phyloP scores from a whole-genome alignment of 2,888 invertebrate species.

The Cheilosia soror region DNA sequence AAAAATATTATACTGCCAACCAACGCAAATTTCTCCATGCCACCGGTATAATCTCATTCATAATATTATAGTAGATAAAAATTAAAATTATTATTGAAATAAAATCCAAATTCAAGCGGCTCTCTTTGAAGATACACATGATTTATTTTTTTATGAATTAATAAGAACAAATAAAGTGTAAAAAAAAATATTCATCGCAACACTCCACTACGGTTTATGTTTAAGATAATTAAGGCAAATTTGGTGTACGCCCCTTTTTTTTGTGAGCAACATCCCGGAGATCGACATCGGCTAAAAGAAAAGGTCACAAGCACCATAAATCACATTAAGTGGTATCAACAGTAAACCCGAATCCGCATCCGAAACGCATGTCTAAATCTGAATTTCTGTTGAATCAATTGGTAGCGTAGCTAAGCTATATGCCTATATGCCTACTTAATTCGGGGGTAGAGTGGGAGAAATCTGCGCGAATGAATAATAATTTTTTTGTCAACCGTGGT shows the following conservation, averaged over 20 bases:
- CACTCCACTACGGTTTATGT: slow-evolving; percentile 11
- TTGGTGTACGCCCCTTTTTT: slow-evolving; percentile 60
- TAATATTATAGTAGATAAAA: slow-evolving; percentile 22
- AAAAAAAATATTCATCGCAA: slow-evolving; percentile 38
- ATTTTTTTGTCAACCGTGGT: slow-evolving; percentile 45
- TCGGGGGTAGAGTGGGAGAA: slow-evolving; percentile 46
- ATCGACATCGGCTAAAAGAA: slow-evolving; percentile 3
- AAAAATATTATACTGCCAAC: neutral
- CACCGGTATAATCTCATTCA: slow-evolving; percentile 39
- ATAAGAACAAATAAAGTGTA: slow-evolving; percentile 48
- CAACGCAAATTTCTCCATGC: slow-evolving; percentile 20
- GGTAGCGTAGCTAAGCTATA: too few species aligned
- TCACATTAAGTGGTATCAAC: slow-evolving; percentile 47
- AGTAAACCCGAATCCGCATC: neutral
- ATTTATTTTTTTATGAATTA: neutral
- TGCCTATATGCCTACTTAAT: too few species aligned
- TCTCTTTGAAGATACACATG: neutral
- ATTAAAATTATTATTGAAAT: neutral
- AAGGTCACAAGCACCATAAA: slow-evolving; percentile 69
- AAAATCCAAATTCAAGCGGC: slow-evolving; percentile 15
- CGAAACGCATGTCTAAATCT: neutral
- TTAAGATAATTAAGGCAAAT: slow-evolving; percentile 9
- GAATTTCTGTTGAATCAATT: neutral
- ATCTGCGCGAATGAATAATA: slow-evolving; percentile 35
- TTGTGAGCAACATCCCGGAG: neutral